A percentile compares a stretch with the other conserved stretches of the same genome.
These are phyloP conservation scores for Apodemus agrarius DNA, from an alignment of 2,797 vertebrate species.

Conservation along the genomic window DNA sequence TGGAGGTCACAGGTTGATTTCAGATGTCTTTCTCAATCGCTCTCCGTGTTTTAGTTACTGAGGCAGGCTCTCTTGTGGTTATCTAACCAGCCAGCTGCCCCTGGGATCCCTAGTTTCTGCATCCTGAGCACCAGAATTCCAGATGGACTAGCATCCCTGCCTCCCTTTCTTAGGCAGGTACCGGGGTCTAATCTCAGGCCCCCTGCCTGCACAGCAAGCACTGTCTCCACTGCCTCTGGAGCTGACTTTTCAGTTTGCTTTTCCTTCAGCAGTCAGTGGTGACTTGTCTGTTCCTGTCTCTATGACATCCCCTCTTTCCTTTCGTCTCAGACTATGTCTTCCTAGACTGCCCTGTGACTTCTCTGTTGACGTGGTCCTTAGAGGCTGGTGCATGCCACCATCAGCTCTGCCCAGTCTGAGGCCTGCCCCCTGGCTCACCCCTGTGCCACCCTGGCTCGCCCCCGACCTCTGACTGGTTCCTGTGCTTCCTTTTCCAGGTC, in stretches of 20 bases:
- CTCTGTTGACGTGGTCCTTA: background rate
- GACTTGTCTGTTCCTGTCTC: background rate
- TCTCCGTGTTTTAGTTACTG: background rate
- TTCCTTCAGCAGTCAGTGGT: background rate
- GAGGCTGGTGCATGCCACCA: background rate
- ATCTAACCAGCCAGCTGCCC: background rate
- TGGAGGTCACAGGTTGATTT: background rate
- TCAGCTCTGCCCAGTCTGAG: background rate
- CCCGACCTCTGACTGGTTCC: background rate
- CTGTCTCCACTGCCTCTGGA: background rate
- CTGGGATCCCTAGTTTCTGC: background rate
- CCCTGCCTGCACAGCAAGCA: background rate
- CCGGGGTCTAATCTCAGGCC: background rate
- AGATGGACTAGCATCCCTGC: background rate
- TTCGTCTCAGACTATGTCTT: background rate
- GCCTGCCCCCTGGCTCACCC: background rate
- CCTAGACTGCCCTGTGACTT: background rate
- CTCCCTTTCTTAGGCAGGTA: too few relatives aligned
- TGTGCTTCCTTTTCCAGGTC: constrained; percentile 27
- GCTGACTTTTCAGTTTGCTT: background rate
- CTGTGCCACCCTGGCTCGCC: background rate
- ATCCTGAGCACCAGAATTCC: background rate
- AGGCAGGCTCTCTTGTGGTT: background rate
- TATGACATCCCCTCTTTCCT: background rate
- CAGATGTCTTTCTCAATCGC: background rate